These are phyloP conservation scores for Perithous albicinctus DNA, from an alignment of 2,888 invertebrate species.

Conservation along the genomic window DNA sequence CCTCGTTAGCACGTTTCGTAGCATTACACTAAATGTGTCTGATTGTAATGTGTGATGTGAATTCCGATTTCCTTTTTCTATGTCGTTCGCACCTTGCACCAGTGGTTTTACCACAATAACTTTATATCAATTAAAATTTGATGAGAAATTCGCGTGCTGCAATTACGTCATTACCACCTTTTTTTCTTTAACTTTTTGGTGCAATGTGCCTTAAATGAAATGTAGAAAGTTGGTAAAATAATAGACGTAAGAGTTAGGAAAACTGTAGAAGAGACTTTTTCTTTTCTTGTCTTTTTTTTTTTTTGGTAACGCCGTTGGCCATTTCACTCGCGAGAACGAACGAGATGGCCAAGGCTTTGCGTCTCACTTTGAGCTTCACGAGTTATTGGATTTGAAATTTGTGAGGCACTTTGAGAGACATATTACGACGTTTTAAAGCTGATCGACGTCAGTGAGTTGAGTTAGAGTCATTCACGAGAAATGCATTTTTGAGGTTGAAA, in stretches of 20 bases:
- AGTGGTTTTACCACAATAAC: too few relatives aligned
- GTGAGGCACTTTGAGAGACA: slow-evolving; percentile 5
- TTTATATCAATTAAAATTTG: too few relatives aligned
- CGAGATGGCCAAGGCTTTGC: slow-evolving; percentile 1
- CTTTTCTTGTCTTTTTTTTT: not conserved
- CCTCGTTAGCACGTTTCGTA: too few relatives aligned
- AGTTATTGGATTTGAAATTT: slow-evolving; percentile 21
- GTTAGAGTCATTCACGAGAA: not conserved
- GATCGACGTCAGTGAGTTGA: not conserved
- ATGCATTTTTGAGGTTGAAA: not conserved
- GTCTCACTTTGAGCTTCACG: not conserved
- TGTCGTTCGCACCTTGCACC: too few relatives aligned
- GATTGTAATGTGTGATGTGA: too few relatives aligned
- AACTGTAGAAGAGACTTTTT: not conserved
- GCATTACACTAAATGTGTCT: too few relatives aligned
- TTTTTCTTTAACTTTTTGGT: too few relatives aligned
- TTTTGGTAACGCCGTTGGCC: not conserved
- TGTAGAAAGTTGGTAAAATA: not conserved
- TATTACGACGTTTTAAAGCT: not conserved
- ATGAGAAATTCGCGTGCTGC: too few relatives aligned
- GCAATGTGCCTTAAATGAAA: not conserved
- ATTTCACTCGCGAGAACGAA: slow-evolving; percentile 9
- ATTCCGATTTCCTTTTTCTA: too few relatives aligned
- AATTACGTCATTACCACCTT: too few relatives aligned
- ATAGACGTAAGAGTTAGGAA: not conserved